These are phyloP conservation scores for Laticauda colubrina DNA, from an alignment of 2,113 vertebrate genomes.

Conservation along the genomic window DNA sequence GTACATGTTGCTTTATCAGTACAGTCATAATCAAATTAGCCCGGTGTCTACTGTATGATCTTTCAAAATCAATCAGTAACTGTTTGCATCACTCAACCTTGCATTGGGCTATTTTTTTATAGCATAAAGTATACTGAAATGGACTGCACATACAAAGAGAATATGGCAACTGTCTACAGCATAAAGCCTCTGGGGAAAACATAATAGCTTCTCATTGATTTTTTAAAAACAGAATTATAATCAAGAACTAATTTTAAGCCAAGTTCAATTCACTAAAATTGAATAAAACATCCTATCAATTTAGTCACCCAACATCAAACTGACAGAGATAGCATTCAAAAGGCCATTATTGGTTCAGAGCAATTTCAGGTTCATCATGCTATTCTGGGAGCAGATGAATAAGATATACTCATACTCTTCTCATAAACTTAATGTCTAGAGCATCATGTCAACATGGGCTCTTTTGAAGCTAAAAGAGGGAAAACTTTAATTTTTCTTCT, in stretches of 20 bases:
- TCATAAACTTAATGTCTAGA: not conserved
- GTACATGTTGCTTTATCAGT: not conserved
- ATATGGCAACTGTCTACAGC: slow-evolving; percentile 41
- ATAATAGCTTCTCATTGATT: slow-evolving; percentile 56
- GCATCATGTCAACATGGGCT: slow-evolving; percentile 4
- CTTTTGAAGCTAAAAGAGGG: not conserved
- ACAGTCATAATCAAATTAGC: not conserved
- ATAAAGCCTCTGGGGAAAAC: slow-evolving; percentile 39
- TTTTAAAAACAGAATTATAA: slow-evolving; percentile 58
- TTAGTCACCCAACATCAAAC: slow-evolving; percentile 46
- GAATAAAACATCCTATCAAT: slow-evolving; percentile 53
- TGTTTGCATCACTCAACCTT: slow-evolving; percentile 25
- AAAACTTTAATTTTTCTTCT: not conserved
- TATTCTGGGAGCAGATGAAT: slow-evolving; percentile 38
- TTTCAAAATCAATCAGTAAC: slow-evolving; percentile 33
- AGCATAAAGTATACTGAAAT: slow-evolving; percentile 42
- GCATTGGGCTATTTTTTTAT: slow-evolving; percentile 49
- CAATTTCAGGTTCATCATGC: slow-evolving; percentile 46
- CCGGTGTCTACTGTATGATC: slow-evolving; percentile 20
- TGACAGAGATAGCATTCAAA: slow-evolving; percentile 45
- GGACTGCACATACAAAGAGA: slow-evolving; percentile 16
- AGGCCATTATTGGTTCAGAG: slow-evolving; percentile 29
- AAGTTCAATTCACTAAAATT: slow-evolving; percentile 52
- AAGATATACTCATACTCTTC: slow-evolving; percentile 31
- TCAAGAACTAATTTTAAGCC: slow-evolving; percentile 58